These are phyloP conservation scores for Lucilia cuprina DNA, from an alignment of 1,140 invertebrate species.

Conservation along the genomic window DNA sequence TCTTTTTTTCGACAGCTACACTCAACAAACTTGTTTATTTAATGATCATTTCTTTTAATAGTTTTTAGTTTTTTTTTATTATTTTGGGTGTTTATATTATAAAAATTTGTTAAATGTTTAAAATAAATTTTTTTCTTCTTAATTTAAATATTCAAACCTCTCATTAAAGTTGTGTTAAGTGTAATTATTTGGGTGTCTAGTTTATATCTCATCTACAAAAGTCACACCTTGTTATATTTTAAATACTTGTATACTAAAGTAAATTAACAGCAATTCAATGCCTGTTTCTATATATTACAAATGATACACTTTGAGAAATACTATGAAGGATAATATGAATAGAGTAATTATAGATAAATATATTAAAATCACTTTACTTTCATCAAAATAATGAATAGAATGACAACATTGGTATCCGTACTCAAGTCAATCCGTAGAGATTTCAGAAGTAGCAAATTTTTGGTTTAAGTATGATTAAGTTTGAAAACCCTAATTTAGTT, in stretches of 20 bases:
- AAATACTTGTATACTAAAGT: not conserved
- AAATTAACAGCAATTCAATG: not conserved
- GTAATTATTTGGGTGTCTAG: not conserved
- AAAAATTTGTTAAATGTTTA: not conserved
- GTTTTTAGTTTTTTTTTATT: not conserved
- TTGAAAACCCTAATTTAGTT: too few relatives aligned
- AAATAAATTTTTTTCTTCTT: not conserved
- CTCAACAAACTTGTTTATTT: not conserved
- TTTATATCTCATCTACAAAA: constrained; percentile 28
- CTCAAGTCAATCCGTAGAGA: too few relatives aligned
- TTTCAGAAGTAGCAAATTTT: too few relatives aligned
- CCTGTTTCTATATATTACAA: too few relatives aligned
- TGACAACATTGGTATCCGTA: too few relatives aligned
- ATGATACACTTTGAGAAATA: too few relatives aligned
- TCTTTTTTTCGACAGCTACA: not conserved
- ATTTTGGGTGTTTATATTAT: not conserved
- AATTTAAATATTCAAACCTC: constrained; percentile 24
- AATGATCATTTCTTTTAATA: not conserved
- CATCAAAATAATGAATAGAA: too few relatives aligned
- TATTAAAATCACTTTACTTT: too few relatives aligned
- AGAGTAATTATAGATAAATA: too few relatives aligned
- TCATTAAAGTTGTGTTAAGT: constrained; percentile 25
- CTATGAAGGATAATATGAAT: too few relatives aligned
- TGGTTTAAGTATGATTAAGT: too few relatives aligned
- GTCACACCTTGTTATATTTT: constrained; percentile 26